Conservation (phyloP, 2,888 invertebrate genomes). For the Sinentomon sp. region DNA sequence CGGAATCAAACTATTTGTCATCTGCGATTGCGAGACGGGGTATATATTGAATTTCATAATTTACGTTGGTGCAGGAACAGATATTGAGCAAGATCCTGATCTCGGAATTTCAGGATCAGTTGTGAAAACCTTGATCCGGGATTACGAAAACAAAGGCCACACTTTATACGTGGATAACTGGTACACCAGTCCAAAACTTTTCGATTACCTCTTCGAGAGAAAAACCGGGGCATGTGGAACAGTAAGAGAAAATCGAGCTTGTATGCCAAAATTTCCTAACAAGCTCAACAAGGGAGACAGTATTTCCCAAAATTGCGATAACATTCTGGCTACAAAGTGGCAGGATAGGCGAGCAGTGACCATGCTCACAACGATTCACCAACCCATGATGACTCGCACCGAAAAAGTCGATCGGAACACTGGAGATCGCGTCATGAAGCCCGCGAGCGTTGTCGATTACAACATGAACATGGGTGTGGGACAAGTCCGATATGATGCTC, state of each 20-base stretch:
- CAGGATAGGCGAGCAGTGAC: conserved; percentile 9
- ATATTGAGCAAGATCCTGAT: background rate
- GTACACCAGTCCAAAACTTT: conserved; percentile 5
- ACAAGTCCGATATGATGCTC: too few species aligned
- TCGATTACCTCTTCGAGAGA: background rate
- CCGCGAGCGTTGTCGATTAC: too few species aligned
- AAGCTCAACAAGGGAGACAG: conserved; percentile 5
- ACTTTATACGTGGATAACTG: conserved; percentile 9
- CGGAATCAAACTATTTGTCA: conserved; percentile 11
- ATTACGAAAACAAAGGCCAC: background rate
- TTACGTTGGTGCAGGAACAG: conserved; percentile 10
- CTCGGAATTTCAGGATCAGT: conserved; percentile 9
- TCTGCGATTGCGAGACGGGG: conserved; percentile 7
- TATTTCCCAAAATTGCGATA: background rate
- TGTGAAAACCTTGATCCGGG: conserved; percentile 1
- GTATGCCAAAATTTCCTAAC: conserved; percentile 7
- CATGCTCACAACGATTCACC: conserved; percentile 7
- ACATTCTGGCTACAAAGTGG: conserved; percentile 5
- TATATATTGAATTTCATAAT: conserved; percentile 6
- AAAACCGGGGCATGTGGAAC: conserved; percentile 8
- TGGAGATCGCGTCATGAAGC: too few species aligned
- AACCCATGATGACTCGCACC: conserved; percentile 6
- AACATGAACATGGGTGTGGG: too few species aligned
- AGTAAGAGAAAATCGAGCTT: conserved; percentile 7
- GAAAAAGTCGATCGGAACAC: too few species aligned